phyloP scores from a whole-genome alignment of 2,797 vertebrate genomes.

The Nasua narica region DNA sequence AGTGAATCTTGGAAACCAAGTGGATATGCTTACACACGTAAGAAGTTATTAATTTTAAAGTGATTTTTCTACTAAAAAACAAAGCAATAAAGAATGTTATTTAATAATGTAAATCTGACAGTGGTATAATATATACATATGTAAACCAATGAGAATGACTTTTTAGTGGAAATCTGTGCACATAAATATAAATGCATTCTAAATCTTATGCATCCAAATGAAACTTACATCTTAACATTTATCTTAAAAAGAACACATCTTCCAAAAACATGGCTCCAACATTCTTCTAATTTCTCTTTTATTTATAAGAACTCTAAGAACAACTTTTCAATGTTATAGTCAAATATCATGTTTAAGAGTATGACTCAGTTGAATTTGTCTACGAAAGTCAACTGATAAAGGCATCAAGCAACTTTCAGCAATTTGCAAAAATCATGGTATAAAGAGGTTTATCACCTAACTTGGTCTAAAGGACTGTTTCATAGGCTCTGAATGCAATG shows the following conservation, averaged over 20 bases:
- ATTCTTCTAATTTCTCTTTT: slow-evolving; percentile 13
- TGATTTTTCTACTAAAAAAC: slow-evolving; percentile 21
- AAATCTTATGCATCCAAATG: background rate
- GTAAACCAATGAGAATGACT: background rate
- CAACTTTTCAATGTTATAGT: background rate
- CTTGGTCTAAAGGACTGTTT: background rate
- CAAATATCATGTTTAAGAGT: background rate
- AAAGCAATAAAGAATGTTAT: slow-evolving; percentile 20
- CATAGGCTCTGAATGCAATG: background rate
- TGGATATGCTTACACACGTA: background rate
- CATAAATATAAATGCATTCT: background rate
- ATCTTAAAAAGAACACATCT: background rate
- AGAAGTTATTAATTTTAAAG: slow-evolving; percentile 8
- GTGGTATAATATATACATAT: background rate
- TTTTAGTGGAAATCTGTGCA: background rate
- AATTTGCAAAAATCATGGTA: background rate
- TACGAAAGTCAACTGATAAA: background rate
- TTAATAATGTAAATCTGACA: background rate
- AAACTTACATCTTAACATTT: background rate
- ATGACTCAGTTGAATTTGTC: background rate
- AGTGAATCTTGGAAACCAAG: slow-evolving; percentile 16
- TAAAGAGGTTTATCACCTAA: slow-evolving; percentile 3
- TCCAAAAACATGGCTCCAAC: background rate
- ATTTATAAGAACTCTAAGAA: slow-evolving; percentile 15
- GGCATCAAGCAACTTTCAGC: background rate